These are phyloP conservation scores for Pseudomyrmex sp. DNA, from an alignment of 1,140 invertebrate genomes.

Conservation along the genomic window DNA sequence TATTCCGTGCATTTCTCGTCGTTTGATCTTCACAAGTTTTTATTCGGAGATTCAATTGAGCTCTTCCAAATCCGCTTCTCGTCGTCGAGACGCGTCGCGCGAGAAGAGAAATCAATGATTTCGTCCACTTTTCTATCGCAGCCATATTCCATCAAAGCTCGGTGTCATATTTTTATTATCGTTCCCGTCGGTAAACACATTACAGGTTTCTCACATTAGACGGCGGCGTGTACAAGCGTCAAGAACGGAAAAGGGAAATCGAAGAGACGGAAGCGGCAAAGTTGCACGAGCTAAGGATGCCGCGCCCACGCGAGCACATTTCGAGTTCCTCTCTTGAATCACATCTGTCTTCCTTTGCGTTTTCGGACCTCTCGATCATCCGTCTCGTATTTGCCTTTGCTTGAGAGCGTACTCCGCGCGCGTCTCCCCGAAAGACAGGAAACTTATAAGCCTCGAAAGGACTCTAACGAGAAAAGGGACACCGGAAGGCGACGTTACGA, in stretches of 20 bases:
- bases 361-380: constrained; percentile 64
- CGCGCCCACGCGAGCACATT: constrained; percentile 29
- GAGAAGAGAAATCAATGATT: constrained; percentile 57
- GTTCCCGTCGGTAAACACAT: constrained; percentile 67
- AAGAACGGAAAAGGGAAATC: not conserved
- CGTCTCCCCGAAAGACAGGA: constrained; percentile 44
- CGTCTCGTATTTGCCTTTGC: constrained; percentile 48
- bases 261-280: constrained; percentile 58
- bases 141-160: constrained; percentile 64
- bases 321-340: constrained; percentile 16
- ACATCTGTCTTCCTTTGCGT: constrained; percentile 64
- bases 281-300: constrained; percentile 36
- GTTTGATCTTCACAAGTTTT: constrained; percentile 17
- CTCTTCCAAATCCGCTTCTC: constrained; percentile 17
- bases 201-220: constrained; percentile 74
- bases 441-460: constrained; percentile 53
- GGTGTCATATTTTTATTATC: constrained; percentile 72
- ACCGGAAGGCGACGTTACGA: constrained; percentile 32
- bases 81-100: not conserved
- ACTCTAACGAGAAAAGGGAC: constrained; percentile 39
- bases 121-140: constrained; percentile 20
- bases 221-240: not conserved
- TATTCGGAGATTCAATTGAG: constrained; percentile 23
- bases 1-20: not conserved
- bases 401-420: constrained; percentile 10